Conservation (phyloP, 2,113 vertebrate species). For the Telmatochromis brichardi region DNA sequence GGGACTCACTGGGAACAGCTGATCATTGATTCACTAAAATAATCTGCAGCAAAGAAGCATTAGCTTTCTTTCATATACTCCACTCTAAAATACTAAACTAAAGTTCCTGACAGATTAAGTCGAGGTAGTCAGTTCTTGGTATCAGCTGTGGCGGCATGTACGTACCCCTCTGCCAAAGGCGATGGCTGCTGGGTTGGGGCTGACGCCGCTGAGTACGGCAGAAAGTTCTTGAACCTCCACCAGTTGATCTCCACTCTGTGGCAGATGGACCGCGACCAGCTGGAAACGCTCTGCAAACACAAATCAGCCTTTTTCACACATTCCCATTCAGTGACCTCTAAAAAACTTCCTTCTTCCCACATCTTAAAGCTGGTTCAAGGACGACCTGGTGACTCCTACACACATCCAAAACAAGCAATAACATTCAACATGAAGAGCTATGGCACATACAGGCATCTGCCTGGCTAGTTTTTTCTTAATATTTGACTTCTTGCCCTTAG, state of each 20-base stretch:
- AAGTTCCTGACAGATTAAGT: neutral
- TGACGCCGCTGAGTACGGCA: conserved; percentile 73
- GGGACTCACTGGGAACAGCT: neutral
- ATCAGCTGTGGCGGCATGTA: neutral
- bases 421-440: neutral
- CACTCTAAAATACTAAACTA: neutral
- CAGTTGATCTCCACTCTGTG: conserved; percentile 75
- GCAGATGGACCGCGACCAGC: conserved; percentile 77
- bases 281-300: conserved; percentile 75
- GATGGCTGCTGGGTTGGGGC: conserved; percentile 62
- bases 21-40: neutral
- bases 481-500: neutral
- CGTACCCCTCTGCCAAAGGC: conserved; percentile 83
- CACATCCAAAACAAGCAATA: neutral
- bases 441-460: neutral
- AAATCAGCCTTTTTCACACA: neutral
- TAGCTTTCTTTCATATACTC: neutral
- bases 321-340: neutral
- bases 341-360: neutral
- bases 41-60: neutral
- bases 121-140: neutral
- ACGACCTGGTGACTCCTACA: fast-evolving
- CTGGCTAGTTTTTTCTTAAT: neutral
- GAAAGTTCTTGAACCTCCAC: conserved; percentile 72
- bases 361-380: neutral